phyloP scores from a whole-genome alignment of 2,113 vertebrate genomes.

The Phainopepla nitens region DNA sequence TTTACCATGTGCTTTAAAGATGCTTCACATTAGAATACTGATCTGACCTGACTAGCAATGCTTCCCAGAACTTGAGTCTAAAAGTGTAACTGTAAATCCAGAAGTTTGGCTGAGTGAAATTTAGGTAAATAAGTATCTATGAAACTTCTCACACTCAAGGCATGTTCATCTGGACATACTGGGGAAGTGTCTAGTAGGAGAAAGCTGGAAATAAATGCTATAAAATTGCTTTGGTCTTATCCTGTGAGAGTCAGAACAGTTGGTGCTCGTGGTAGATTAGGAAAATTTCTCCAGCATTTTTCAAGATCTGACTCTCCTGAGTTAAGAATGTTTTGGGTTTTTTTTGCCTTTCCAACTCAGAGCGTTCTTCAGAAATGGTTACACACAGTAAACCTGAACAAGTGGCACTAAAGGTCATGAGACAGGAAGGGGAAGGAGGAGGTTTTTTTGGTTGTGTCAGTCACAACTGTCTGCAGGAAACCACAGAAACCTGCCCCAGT shows the following conservation, averaged over 20 bases:
- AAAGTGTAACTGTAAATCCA: not conserved
- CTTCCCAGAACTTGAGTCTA: not conserved
- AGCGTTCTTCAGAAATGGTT: not conserved
- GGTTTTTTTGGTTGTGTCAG: slow-evolving; percentile 39
- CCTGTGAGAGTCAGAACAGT: not conserved
- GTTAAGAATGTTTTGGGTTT: not conserved
- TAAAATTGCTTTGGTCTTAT: not conserved
- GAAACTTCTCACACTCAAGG: not conserved
- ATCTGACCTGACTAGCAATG: not conserved
- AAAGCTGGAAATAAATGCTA: not conserved
- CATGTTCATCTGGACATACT: not conserved
- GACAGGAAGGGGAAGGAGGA: slow-evolving; percentile 60
- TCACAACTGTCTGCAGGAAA: slow-evolving; percentile 64
- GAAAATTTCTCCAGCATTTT: not conserved
- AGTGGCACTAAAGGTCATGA: slow-evolving; percentile 19
- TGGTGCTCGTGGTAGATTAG: not conserved
- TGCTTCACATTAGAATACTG: slow-evolving; percentile 27
- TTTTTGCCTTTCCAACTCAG: not conserved
- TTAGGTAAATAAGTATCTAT: not conserved
- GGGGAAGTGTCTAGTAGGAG: not conserved
- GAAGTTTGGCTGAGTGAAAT: not conserved
- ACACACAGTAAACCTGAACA: not conserved
- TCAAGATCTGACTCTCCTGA: not conserved
- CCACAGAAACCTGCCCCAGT: slow-evolving; percentile 55
- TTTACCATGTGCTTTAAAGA: slow-evolving; percentile 45